These are phyloP conservation scores for Malurus leucopterus DNA, from an alignment of 2,797 vertebrate genomes.

Conservation along the genomic window DNA sequence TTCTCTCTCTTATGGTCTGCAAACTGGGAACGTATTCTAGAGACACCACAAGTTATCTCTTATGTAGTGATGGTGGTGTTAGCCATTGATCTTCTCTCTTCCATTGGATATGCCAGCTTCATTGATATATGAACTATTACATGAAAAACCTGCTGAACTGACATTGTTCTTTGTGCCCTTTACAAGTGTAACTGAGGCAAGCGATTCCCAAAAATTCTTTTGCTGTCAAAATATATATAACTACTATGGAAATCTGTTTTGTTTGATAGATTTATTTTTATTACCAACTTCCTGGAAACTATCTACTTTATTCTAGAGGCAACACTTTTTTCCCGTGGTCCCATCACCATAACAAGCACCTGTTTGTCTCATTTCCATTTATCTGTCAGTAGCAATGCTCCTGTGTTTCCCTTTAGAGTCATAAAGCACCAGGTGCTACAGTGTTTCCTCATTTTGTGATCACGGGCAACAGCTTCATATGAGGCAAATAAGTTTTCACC, in stretches of 20 bases:
- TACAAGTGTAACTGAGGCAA: background rate
- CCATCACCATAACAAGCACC: background rate
- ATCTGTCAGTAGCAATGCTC: background rate
- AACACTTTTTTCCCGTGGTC: background rate
- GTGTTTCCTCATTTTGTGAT: background rate
- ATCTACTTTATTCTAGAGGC: background rate
- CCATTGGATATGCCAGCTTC: background rate
- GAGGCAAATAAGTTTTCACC: constrained; percentile 8
- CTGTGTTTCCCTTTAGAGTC: background rate
- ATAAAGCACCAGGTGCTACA: background rate
- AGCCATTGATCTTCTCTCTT: background rate
- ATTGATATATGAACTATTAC: background rate
- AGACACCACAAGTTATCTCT: background rate
- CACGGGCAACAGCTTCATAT: background rate
- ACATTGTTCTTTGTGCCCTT: background rate
- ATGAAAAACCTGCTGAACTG: background rate
- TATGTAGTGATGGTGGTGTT: background rate
- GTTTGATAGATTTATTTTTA: background rate
- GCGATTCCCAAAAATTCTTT: background rate
- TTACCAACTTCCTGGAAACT: background rate
- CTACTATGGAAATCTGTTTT: background rate
- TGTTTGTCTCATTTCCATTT: background rate
- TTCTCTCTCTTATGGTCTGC: background rate
- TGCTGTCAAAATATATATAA: background rate
- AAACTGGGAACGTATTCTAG: background rate